Conservation (phyloP, 2,113 vertebrate genomes). For the Oceanites oceanicus region DNA sequence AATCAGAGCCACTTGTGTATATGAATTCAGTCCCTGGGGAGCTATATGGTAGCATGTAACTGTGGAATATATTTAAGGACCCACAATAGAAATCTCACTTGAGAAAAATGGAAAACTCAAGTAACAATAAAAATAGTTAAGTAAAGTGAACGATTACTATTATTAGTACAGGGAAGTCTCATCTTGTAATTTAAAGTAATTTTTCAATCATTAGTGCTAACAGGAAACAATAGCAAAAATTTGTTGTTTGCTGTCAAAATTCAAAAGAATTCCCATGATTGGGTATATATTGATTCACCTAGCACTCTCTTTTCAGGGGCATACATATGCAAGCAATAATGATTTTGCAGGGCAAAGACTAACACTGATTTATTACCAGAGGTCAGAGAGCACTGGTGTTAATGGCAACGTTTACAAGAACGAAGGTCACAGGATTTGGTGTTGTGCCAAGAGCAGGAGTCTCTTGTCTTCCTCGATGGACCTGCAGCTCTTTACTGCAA, state of each 20-base stretch:
- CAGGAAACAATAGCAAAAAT: neutral
- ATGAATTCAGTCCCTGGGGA: neutral
- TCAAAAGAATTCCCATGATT: neutral
- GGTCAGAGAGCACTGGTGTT: neutral
- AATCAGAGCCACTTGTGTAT: neutral
- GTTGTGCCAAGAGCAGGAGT: neutral
- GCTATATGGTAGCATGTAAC: accelerated
- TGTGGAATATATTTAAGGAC: neutral
- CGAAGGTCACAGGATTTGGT: neutral
- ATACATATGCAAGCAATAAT: neutral
- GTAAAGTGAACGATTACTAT: neutral
- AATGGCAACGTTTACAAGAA: neutral
- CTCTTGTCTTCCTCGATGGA: neutral
- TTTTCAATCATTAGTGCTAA: neutral
- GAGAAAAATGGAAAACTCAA: neutral
- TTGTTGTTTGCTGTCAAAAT: neutral
- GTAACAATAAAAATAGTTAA: neutral
- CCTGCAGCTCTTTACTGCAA: neutral
- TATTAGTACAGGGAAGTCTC: neutral
- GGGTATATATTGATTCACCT: neutral
- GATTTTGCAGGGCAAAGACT: neutral
- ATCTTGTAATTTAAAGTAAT: neutral
- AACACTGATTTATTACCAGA: neutral
- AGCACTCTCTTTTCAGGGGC: neutral
- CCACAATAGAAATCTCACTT: neutral